Conservation (phyloP, 2,797 vertebrate genomes). For the Enoplosus armatus region DNA sequence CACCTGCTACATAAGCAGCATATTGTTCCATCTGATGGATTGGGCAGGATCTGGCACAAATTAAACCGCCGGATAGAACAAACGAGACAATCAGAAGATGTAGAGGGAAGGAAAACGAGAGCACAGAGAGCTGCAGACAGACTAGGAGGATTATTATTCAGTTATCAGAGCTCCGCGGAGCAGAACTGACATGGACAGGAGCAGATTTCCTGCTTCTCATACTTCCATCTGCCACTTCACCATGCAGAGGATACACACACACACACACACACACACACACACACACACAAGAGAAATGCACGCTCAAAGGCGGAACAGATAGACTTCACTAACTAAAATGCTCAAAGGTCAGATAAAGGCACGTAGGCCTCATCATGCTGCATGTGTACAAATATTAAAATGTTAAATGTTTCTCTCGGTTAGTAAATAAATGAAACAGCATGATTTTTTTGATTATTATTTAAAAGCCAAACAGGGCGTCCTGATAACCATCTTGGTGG, state of each 20-base stretch:
- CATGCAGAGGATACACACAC: slow-evolving; percentile 77
- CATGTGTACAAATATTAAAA: slow-evolving; percentile 11
- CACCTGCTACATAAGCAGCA: slow-evolving; percentile 35
- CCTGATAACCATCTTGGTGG: slow-evolving; percentile 21
- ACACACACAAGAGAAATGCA: slow-evolving; percentile 38
- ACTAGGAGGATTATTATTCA: slow-evolving; percentile 86
- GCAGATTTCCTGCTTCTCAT: slow-evolving; percentile 88
- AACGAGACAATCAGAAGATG: slow-evolving; percentile 62
- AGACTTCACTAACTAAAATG: slow-evolving; percentile 13
- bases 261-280: slow-evolving; percentile 15
- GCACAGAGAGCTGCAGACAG: slow-evolving; percentile 68
- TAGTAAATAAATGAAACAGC: slow-evolving; percentile 19
- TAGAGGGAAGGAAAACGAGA: slow-evolving; percentile 41
- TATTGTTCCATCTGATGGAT: slow-evolving; percentile 36
- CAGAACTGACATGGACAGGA: slow-evolving; percentile 88
- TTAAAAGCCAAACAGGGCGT: slow-evolving; percentile 23
- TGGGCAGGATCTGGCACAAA: slow-evolving; percentile 52
- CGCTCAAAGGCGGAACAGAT: slow-evolving; percentile 26
- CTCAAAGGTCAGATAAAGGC: slow-evolving; percentile 44
- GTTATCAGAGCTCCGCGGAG: slow-evolving; percentile 87
- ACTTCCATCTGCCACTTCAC: slow-evolving; percentile 86
- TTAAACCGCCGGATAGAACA: slow-evolving; percentile 56
- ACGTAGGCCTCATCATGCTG: background rate
- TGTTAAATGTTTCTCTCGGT: slow-evolving; percentile 12
- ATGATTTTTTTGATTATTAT: background rate